Conservation (phyloP, 2,888 invertebrate genomes). For the Thera britannica region DNA sequence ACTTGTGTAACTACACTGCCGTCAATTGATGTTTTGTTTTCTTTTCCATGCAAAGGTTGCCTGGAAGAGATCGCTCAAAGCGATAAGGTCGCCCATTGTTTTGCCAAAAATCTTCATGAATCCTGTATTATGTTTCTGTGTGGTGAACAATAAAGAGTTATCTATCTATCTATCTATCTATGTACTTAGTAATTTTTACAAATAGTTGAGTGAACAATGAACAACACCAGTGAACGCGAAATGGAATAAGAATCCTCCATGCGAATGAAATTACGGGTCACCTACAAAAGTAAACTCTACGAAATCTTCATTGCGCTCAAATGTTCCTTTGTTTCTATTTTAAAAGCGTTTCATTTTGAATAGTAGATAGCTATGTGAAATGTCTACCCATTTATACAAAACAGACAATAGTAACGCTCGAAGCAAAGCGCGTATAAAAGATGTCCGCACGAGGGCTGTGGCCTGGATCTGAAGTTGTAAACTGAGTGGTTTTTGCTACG, state of each 20-base stretch:
- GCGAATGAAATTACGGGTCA: background rate
- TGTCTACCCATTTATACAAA: conserved; percentile 15
- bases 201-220: too few species aligned
- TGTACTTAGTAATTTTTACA: too few species aligned
- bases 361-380: conserved; percentile 8
- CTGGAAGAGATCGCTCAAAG: too few species aligned
- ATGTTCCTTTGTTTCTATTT: background rate
- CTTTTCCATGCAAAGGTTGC: too few species aligned
- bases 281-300: background rate
- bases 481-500: conserved; percentile 47
- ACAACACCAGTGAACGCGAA: background rate
- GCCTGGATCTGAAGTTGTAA: conserved; percentile 48
- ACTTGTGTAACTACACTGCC: too few species aligned
- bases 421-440: conserved; percentile 46
- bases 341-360: background rate
- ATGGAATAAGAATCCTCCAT: background rate
- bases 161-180: too few species aligned
- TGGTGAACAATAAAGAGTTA: too few species aligned
- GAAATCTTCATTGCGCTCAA: background rate
- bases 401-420: conserved; percentile 38
- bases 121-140: too few species aligned
- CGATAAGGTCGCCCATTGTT: too few species aligned
- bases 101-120: too few species aligned
- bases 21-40: too few species aligned
- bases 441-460: conserved; percentile 48